Base-by-base conservation (phyloP, 2,113 vertebrate genomes). In the Phyllostomus discolor region DNA sequence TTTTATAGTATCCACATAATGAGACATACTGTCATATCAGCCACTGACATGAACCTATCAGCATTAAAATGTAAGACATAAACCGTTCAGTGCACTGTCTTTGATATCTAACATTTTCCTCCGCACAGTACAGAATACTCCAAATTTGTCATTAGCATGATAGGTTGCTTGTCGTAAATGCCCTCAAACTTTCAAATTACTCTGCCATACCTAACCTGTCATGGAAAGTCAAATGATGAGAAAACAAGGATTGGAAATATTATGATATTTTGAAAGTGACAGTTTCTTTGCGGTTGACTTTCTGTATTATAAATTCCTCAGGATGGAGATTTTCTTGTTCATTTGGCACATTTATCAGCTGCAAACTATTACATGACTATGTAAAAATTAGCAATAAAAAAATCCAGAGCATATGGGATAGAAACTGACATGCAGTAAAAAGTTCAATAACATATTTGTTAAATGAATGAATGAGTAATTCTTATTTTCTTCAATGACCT, bases 281-380 rank as follows among this genome's bases (percentile, higher is more conserved):
- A 57, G 48, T 92, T 95, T 83, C 92, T 75, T 93, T 79, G 73
- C n/a, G 46, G 33, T 70, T 95, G 84, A 73, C 69, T 97, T 84
- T 94, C 86, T 82, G 24, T 84, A 38, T 75, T 87, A 95, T 50
- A 75, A 95, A 95, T 92, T 89, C 85, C 72, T 91, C 28, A 46
- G 72, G 19, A 80, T 87, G 69, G 70, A 94, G 54, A 95, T 83
- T 92, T 94, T 95, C 93, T 94, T 95, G 50, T 64, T 83, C 52
- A 96, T 85, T 96, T 94, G n/a, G 33, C 72, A 87, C 66, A 96
- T 92, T 96, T 83, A 80, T 92, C 80, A 94, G 50, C 59, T 88
- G 38, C 62, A 92, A 88, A 84, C 66, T 59, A 57, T 92, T 75
- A 85, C 20, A 52, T 48, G 26, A 72, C 79, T 67, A 62, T 82